Evolutionary conservation across 2,113 vertebrate genomes (phyloP), one percentile per base, ranked within the genome.

Genomic region (Mormyrus iriodes): DNA sequence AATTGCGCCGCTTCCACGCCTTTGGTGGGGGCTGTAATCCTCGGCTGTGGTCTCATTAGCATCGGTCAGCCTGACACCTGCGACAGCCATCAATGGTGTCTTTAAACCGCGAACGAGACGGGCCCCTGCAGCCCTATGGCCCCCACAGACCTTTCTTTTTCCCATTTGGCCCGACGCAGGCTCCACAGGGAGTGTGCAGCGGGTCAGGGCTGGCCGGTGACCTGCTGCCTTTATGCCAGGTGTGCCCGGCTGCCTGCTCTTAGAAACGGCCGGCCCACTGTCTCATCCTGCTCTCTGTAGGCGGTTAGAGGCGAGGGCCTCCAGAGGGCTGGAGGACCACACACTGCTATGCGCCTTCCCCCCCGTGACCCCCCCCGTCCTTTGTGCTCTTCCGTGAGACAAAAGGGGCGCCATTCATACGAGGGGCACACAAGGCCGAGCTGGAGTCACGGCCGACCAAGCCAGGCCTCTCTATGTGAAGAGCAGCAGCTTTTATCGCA

Each of bases 21-120:
- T 21, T 21, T 1, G 39, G 76, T 35, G 4, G 95, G 95, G 94
- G 96, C 97, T 97, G 97, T 98, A 98, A 98, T 97, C 97, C 97
- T 97, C 97, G 96, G 94, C 91, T 95, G 95, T 96, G 95, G 92
- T 95, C 95, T 97, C 96, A 96, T 98, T 98, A 97, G 96, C 95
- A 96, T n/a, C 97, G 97, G 96, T 95, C 95, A 94, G 94, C 96
- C 96, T 95, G 95, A 92, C 95, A 96, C 96, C 96, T 97, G 97
- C 97, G 95, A 95, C 96, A 96, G 95, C 96, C 97, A 96, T 95
- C 97, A 97, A 97, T 96, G 97, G 95, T 94, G 94, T 95, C 95
- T 96, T 95, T 97, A 96, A 97, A 96, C 96, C 76, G 91, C 92
- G 42, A 2, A 46, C 12, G 42, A 9, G 8, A 21, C 31, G 21